A percentile compares a stretch with the other conserved stretches of the same genome.
phyloP scores from a whole-genome alignment of 2,113 vertebrate genomes.

The Aepyceros melampus region DNA sequence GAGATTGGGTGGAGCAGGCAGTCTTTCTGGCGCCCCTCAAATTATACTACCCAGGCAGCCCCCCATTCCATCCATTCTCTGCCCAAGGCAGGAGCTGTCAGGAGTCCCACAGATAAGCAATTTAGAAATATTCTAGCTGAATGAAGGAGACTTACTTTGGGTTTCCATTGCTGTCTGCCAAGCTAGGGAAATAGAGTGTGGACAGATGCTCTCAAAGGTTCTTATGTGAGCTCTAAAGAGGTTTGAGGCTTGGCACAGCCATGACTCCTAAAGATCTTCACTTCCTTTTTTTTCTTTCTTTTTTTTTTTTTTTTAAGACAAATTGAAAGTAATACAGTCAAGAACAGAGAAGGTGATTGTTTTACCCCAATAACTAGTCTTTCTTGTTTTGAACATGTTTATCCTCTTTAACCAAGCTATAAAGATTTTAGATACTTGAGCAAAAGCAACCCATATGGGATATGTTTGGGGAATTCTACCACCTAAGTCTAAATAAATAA shows the following conservation, averaged over 20 bases:
- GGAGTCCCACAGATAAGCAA: conserved; percentile 52
- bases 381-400: conserved; percentile 39
- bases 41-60: conserved; percentile 34
- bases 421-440: conserved; percentile 6
- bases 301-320: conserved; percentile 1
- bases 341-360: conserved; percentile 51
- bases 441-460: conserved; percentile 14
- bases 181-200: conserved; percentile 49
- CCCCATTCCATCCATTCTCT: conserved; percentile 27
- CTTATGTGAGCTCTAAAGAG: conserved; percentile 35
- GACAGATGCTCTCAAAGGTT: conserved; percentile 64
- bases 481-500: conserved; percentile 44
- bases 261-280: conserved; percentile 38
- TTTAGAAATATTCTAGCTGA: conserved; percentile 56
- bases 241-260: conserved; percentile 52
- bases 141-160: conserved; percentile 55
- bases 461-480: conserved; percentile 18
- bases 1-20: conserved; percentile 6
- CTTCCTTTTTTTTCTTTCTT: neutral
- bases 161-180: conserved; percentile 69
- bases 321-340: conserved; percentile 41
- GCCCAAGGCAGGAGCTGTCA: conserved; percentile 60
- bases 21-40: conserved; percentile 55
- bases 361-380: conserved; percentile 39
- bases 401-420: conserved; percentile 31